These are phyloP conservation scores for Melipona quadrifasciata DNA, from an alignment of 1,140 invertebrate genomes.

Conservation along the genomic window DNA sequence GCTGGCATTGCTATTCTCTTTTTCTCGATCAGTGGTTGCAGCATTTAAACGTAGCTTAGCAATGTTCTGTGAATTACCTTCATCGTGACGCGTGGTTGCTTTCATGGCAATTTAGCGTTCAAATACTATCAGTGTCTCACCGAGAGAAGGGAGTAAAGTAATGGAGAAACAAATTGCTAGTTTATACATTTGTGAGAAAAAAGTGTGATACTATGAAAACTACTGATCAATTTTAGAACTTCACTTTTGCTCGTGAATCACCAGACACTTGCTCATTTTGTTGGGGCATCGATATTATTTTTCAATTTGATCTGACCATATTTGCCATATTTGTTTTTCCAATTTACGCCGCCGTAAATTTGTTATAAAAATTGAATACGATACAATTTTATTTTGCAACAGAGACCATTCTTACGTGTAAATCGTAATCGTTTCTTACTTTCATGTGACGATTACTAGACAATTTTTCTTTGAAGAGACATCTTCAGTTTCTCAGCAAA, in stretches of 20 bases:
- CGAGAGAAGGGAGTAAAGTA: no score
- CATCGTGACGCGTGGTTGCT: background rate
- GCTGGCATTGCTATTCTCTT: background rate
- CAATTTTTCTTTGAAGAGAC: no score
- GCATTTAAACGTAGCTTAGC: background rate
- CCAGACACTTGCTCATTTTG: background rate
- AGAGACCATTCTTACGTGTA: no score
- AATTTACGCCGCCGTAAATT: no score
- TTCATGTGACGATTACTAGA: no score
- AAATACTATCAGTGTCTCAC: background rate
- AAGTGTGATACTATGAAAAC: background rate
- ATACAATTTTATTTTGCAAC: no score
- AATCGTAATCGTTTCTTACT: no score
- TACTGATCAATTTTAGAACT: background rate
- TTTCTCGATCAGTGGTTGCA: background rate
- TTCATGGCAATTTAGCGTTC: constrained; percentile 8
- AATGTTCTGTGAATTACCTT: background rate
- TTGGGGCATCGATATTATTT: background rate
- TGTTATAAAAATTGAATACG: no score
- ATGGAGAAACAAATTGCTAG: background rate
- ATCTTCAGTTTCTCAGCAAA: no score
- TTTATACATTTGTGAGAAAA: background rate
- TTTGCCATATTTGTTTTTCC: no score
- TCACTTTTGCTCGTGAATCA: background rate
- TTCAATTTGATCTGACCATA: no score